Evolutionary conservation across 2,888 invertebrate genomes (phyloP).

Genomic region (Arrhopalites spinosus): DNA sequence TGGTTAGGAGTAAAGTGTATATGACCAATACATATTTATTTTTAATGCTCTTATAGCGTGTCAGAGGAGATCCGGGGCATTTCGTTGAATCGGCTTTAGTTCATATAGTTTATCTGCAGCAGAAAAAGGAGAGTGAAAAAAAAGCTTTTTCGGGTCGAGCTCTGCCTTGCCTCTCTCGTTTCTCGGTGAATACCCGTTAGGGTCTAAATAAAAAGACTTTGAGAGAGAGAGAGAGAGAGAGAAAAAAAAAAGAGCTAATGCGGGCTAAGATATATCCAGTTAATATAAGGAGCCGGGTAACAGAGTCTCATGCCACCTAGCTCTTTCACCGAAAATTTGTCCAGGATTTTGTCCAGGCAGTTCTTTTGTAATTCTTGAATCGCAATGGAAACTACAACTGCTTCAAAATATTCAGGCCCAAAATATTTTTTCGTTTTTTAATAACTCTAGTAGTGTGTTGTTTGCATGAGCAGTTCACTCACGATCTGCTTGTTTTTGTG

Average conservation of each 20-base stretch:
- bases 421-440: too few relatives aligned
- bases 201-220: background rate
- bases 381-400: too few relatives aligned
- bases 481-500: too few relatives aligned
- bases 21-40: constrained; percentile 28
- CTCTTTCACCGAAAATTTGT: background rate
- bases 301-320: background rate
- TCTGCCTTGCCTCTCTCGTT: background rate
- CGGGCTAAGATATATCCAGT: constrained; percentile 1
- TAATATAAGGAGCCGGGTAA: constrained; percentile 8
- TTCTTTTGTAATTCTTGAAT: too few relatives aligned
- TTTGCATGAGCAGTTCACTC: too few relatives aligned
- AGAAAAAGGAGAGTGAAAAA: constrained; percentile 9
- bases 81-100: constrained; percentile 3
- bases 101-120: background rate
- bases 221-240: background rate
- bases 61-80: constrained; percentile 10
- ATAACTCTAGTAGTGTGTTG: too few relatives aligned
- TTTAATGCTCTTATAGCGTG: constrained; percentile 27
- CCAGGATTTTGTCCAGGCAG: too few relatives aligned
- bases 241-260: constrained; percentile 10
- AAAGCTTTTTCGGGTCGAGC: background rate
- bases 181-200: too few relatives aligned
- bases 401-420: too few relatives aligned
- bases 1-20: constrained; percentile 7